Evolutionary conservation across 2,888 invertebrate species (phyloP), one percentile per base, ranked within the genome.

Genomic region (Diaphora mendica): DNA sequence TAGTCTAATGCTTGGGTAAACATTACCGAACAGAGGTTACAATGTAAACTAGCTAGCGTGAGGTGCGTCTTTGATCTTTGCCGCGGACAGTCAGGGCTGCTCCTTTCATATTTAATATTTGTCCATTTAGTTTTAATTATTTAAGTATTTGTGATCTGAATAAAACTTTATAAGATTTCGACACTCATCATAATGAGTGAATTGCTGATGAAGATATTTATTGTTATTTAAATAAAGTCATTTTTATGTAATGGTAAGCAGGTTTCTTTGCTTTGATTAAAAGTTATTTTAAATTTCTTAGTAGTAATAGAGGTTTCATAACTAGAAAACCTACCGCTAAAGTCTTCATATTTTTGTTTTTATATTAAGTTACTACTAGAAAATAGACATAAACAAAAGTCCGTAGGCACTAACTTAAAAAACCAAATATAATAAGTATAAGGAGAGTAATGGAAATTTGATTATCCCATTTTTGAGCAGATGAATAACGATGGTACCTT

Each of bases 41-140:
- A 94, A 91, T 93, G 94, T 95, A 93, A 91, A 94, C 92, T 79
- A 83, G 81, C 82, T 80, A 85, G 85, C 84, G 88, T 82, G 91
- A 92, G 92, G 92, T 92, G 93, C 86, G 85, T 84, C 93, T 95
- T 95, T 95, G 95, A 95, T 94, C 93, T 94, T 81, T 90, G 91
- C 86, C 79, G 75, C 59, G 35, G 26, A 44, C 4, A 17, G 0
- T 13, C 89, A 94, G 94, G 94, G 94, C 70, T 94, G 92, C 26
- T 82, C 78, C 69, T 23, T 35, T 55, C 20, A 23, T 68, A 35
- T 23, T 68, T 51, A 15, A 35, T n/a, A 39, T 30, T 48, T 26
- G 66, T 35, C 39, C 44, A 26, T 17, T 66, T 44, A 44, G 3
- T 44, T 42, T 7, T 11, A 30, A 26, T 26, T 66, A 39, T 66